These are phyloP conservation scores for Menura novaehollandiae DNA, from an alignment of 2,113 vertebrate species.

Conservation along the genomic window DNA sequence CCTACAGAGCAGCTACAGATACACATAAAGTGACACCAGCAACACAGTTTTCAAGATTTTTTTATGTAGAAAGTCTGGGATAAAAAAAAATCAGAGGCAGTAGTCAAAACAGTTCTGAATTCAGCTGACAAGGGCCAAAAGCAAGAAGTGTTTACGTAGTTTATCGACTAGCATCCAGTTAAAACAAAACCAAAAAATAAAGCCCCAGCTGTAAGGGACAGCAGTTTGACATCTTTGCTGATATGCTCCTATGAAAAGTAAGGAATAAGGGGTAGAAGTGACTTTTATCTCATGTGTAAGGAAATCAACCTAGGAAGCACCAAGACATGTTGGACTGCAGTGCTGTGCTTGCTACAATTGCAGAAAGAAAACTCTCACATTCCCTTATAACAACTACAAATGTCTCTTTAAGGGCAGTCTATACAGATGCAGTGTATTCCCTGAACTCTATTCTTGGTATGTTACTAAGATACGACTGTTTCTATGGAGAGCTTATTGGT, in stretches of 20 bases:
- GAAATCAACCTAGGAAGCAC: not conserved
- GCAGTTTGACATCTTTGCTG: not conserved
- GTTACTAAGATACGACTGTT: slow-evolving; percentile 68
- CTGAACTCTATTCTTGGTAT: slow-evolving; percentile 25
- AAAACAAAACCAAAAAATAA: not conserved
- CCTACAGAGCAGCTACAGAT: not conserved
- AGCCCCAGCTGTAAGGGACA: not conserved
- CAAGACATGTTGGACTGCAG: rapidly evolving
- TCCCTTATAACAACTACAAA: not conserved
- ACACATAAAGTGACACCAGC: not conserved
- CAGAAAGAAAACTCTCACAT: not conserved
- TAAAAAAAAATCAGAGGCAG: not conserved
- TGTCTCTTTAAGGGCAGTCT: not conserved
- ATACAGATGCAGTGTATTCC: not conserved
- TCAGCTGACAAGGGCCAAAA: not conserved
- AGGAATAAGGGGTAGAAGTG: not conserved
- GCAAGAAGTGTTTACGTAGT: not conserved
- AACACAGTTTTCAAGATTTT: not conserved
- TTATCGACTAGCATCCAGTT: not conserved
- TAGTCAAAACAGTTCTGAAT: not conserved
- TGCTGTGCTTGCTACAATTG: not conserved
- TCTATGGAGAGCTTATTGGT: slow-evolving; percentile 57
- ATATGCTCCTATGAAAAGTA: not conserved
- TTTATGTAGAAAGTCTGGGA: not conserved
- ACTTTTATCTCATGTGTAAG: rapidly evolving